A percentile compares a stretch with the other conserved stretches of the same genome.
These are phyloP conservation scores for Ophraella communa DNA, from an alignment of 2,888 invertebrate species.

Conservation along the genomic window DNA sequence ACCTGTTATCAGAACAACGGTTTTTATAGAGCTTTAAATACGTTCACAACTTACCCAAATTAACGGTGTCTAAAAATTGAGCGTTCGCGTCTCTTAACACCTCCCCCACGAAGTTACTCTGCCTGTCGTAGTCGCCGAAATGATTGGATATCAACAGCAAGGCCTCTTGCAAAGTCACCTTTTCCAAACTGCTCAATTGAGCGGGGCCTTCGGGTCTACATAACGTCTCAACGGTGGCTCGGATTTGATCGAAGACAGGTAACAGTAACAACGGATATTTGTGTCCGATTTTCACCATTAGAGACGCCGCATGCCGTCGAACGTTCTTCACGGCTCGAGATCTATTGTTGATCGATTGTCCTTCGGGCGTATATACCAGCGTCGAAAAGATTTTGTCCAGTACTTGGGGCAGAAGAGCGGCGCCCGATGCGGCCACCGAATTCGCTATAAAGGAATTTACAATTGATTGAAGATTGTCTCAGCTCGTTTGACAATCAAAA, in stretches of 20 bases:
- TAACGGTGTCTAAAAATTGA: conserved; percentile 70
- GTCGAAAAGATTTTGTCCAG: conserved; percentile 89
- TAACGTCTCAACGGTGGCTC: conserved; percentile 75
- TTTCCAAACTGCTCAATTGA: conserved; percentile 80
- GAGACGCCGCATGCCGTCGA: conserved; percentile 84
- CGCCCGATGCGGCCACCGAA: conserved; percentile 70
- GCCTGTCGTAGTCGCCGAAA: conserved; percentile 82
- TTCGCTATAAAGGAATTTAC: conserved; percentile 52
- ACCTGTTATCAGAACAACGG: too few relatives aligned
- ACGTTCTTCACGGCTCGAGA: conserved; percentile 39
- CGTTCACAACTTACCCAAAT: conserved; percentile 53
- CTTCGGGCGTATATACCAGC: conserved; percentile 74
- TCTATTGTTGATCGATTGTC: conserved; percentile 60
- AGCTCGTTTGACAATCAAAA: too few relatives aligned
- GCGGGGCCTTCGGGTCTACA: conserved; percentile 69
- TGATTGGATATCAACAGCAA: conserved; percentile 85
- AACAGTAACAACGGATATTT: conserved; percentile 85
- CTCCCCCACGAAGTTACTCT: conserved; percentile 71
- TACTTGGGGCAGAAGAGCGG: conserved; percentile 76
- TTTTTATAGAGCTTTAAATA: too few relatives aligned
- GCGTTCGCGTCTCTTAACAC: conserved; percentile 71
- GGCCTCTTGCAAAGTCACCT: conserved; percentile 81
- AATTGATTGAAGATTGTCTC: not conserved
- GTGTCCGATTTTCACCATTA: conserved; percentile 88
- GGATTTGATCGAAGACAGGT: conserved; percentile 86